These are phyloP conservation scores for Sipha flava DNA, from an alignment of 1,140 invertebrate genomes.

Conservation along the genomic window DNA sequence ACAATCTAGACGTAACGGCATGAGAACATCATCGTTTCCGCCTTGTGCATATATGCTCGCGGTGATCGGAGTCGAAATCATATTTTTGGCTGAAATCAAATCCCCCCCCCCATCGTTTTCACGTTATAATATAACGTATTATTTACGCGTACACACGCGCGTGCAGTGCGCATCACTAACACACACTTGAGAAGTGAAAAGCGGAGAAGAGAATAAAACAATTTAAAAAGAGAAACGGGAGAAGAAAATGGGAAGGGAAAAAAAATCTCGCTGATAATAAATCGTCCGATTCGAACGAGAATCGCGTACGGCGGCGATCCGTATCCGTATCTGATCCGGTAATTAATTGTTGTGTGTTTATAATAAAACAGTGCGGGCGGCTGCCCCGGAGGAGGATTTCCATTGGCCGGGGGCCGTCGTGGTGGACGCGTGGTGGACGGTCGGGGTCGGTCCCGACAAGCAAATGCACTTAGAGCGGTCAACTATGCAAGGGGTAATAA, in stretches of 20 bases:
- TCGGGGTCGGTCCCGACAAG: constrained; percentile 14
- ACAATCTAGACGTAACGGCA: no score
- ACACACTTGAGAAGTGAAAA: not conserved
- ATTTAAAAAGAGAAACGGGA: not conserved
- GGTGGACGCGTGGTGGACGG: not conserved
- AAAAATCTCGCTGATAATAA: constrained; percentile 14
- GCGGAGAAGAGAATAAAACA: not conserved
- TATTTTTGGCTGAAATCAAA: no score
- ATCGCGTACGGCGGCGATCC: constrained; percentile 26
- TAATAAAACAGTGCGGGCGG: not conserved
- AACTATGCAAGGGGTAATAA: constrained; percentile 32
- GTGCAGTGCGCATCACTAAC: no score
- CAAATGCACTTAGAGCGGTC: constrained; percentile 33
- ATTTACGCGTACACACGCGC: not conserved
- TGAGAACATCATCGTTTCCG: no score
- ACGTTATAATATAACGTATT: not conserved
- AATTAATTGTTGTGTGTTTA: constrained; percentile 32
- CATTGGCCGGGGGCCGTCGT: not conserved
- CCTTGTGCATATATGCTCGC: no score
- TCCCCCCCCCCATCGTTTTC: no score
- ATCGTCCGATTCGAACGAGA: constrained; percentile 11
- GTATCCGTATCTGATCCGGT: constrained; percentile 31
- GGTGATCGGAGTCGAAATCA: no score
- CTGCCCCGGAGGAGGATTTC: not conserved
- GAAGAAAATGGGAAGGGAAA: not conserved